Evolutionary conservation across 1,140 invertebrate genomes (phyloP).

Genomic region (Delia radicum): DNA sequence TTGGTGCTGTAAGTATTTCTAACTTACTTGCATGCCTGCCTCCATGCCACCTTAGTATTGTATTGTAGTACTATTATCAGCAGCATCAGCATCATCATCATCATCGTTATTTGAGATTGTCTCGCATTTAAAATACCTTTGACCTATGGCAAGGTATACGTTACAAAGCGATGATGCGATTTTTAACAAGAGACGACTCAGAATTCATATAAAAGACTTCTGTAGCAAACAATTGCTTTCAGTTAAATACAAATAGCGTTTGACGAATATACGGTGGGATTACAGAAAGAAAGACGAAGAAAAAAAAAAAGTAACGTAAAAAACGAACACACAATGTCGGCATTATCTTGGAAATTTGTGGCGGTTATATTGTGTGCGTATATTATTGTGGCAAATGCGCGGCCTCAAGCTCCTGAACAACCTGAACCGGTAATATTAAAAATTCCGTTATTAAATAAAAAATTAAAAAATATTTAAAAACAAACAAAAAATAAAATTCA

Average conservation of each 20-base stretch:
- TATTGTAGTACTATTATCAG: neutral
- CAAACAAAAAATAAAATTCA: too few species aligned
- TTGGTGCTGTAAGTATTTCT: neutral
- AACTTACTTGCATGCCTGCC: neutral
- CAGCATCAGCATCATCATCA: neutral
- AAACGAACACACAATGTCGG: constrained; percentile 23
- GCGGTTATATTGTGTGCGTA: constrained; percentile 28
- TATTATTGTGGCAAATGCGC: constrained; percentile 28
- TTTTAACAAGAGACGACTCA: constrained; percentile 14
- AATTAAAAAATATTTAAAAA: too few species aligned
- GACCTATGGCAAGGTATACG: constrained; percentile 16
- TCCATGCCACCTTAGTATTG: neutral
- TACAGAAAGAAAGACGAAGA: neutral
- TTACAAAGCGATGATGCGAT: constrained; percentile 7
- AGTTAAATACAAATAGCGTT: neutral
- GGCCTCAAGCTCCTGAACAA: constrained; percentile 34
- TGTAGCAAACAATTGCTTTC: constrained; percentile 17
- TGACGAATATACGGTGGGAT: neutral
- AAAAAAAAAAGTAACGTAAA: neutral
- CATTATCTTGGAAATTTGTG: constrained; percentile 25
- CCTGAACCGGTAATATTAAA: constrained; percentile 33
- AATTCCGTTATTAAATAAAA: too few species aligned
- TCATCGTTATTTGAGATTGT: neutral
- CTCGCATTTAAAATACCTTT: constrained; percentile 8
- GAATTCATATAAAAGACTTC: constrained; percentile 21